These are phyloP conservation scores for Boloria euphrosyne DNA, from an alignment of 2,888 invertebrate species.

Conservation along the genomic window DNA sequence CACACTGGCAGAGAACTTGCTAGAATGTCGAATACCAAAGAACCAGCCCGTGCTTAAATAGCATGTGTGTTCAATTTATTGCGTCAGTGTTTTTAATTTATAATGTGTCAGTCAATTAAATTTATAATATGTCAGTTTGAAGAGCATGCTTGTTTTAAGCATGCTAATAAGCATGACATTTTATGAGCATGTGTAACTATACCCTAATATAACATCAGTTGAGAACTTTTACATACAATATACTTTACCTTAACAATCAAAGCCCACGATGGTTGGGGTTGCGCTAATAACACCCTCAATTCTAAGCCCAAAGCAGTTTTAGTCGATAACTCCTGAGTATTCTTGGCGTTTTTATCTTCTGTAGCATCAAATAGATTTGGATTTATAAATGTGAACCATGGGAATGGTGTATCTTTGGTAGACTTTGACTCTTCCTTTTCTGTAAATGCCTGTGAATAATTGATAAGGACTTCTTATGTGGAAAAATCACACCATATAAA, in stretches of 20 bases:
- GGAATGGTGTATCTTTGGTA: slow-evolving; percentile 76
- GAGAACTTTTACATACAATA: neutral
- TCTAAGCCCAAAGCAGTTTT: slow-evolving; percentile 86
- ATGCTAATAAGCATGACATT: too few species aligned
- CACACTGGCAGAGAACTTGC: too few species aligned
- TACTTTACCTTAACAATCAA: slow-evolving; percentile 86
- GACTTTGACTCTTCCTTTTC: slow-evolving; percentile 51
- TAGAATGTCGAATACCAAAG: too few species aligned
- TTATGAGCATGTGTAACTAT: too few species aligned
- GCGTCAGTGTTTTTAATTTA: too few species aligned
- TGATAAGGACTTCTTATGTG: neutral
- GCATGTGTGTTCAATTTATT: too few species aligned
- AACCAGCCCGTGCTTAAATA: too few species aligned
- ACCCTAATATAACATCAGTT: too few species aligned
- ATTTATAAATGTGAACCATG: slow-evolving; percentile 87
- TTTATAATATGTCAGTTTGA: too few species aligned
- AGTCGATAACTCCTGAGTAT: slow-evolving; percentile 77
- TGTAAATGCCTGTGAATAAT: slow-evolving; percentile 62
- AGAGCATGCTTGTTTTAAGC: too few species aligned
- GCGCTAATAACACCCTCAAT: slow-evolving; percentile 86
- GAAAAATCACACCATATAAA: neutral
- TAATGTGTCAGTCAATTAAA: too few species aligned
- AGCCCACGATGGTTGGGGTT: slow-evolving; percentile 91
- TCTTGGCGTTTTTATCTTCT: slow-evolving; percentile 59
- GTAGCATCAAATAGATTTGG: slow-evolving; percentile 83